A percentile compares a stretch with the other conserved stretches of the same genome.
These are phyloP conservation scores for Pristionchus exspectatus DNA, from an alignment of 2,888 invertebrate genomes.

Conservation along the genomic window DNA sequence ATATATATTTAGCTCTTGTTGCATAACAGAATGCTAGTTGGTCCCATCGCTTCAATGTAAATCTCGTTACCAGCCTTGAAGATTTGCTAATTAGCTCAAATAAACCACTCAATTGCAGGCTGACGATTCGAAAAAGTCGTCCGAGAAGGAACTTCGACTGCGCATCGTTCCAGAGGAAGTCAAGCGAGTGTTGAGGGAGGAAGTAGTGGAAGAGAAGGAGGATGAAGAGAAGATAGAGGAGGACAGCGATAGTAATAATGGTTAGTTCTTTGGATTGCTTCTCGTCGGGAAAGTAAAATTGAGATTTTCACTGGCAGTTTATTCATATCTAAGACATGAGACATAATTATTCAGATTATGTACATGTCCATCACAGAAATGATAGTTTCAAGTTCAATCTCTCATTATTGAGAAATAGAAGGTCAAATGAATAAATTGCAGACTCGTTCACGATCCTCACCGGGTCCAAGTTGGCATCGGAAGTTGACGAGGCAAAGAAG, in stretches of 20 bases:
- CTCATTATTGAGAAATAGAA: too few relatives aligned
- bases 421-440: not conserved
- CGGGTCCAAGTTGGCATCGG: conserved; percentile 15
- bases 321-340: too few relatives aligned
- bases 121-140: not conserved
- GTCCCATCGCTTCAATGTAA: too few relatives aligned
- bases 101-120: not conserved
- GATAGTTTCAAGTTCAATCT: too few relatives aligned
- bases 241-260: conserved; percentile 31
- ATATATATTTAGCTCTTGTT: too few relatives aligned
- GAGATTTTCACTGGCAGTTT: too few relatives aligned
- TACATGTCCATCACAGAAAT: too few relatives aligned
- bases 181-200: conserved; percentile 50
- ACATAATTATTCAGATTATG: too few relatives aligned
- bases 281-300: too few relatives aligned
- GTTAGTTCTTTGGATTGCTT: too few relatives aligned
- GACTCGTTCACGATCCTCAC: conserved; percentile 47
- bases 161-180: conserved; percentile 57
- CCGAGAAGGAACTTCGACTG: conserved; percentile 52
- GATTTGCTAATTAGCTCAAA: not conserved
- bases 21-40: too few relatives aligned
- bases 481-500: conserved; percentile 26
- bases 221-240: conserved; percentile 22
- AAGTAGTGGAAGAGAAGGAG: conserved; percentile 44
- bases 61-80: too few relatives aligned